Evolutionary conservation across 2,113 vertebrate species (phyloP).

Genomic region (Crotalus viridis): DNA sequence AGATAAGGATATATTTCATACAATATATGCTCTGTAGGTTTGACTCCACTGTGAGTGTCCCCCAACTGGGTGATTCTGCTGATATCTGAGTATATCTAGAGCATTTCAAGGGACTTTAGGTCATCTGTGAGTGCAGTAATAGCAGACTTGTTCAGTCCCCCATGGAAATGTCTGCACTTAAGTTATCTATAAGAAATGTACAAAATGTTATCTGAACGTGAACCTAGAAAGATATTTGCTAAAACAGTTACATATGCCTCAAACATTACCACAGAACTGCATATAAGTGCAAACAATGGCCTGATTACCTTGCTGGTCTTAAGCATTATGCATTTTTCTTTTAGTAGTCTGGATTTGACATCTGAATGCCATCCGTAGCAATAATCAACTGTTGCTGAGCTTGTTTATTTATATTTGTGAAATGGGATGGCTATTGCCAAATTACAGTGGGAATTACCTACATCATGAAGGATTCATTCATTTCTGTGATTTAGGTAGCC

Average conservation of each 20-base stretch:
- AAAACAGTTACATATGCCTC: not conserved
- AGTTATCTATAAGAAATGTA: not conserved
- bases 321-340: not conserved
- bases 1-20: not conserved
- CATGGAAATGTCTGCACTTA: not conserved
- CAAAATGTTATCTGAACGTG: not conserved
- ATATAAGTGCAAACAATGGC: not conserved
- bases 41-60: not conserved
- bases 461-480: constrained; percentile 6
- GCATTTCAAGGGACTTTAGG: not conserved
- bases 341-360: not conserved
- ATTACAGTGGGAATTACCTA: not conserved
- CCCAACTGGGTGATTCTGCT: not conserved
- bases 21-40: not conserved
- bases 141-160: not conserved
- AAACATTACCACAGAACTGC: not conserved
- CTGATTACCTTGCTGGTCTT: not conserved
- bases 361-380: not conserved
- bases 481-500: constrained; percentile 68
- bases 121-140: not conserved
- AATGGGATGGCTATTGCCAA: constrained; percentile 6
- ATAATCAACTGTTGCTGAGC: not conserved
- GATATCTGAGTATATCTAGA: not conserved
- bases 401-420: not conserved
- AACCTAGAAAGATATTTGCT: not conserved